Evolutionary conservation across 2,113 vertebrate genomes (phyloP).

Genomic region (Corythornis cristatus): DNA sequence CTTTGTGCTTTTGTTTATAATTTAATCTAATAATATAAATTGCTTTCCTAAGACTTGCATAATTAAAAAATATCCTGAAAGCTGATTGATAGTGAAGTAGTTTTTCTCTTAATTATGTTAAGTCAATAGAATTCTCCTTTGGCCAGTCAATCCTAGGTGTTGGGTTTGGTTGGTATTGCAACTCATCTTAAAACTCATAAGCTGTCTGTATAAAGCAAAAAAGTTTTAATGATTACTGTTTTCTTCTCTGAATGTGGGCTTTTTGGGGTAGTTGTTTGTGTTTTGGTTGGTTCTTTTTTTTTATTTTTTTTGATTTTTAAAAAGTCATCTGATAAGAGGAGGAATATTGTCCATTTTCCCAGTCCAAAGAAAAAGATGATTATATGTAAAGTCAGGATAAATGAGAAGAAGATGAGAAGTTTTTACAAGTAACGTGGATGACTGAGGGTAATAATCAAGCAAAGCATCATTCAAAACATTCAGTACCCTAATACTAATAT

Average conservation of each 20-base stretch:
- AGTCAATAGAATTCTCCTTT: neutral
- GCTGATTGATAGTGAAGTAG: neutral
- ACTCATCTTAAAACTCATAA: neutral
- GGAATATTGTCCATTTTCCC: neutral
- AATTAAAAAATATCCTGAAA: neutral
- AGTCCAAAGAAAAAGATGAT: neutral
- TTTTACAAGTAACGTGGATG: neutral
- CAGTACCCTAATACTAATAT: neutral
- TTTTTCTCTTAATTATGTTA: neutral
- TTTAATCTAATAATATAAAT: neutral
- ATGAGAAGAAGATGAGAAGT: neutral
- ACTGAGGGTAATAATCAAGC: neutral
- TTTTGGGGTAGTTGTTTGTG: neutral
- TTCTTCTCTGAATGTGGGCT: neutral
- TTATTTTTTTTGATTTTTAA: neutral
- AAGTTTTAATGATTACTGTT: neutral
- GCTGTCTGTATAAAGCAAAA: rapidly evolving
- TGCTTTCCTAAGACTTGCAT: neutral
- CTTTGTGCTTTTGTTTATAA: neutral
- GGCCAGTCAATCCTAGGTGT: neutral
- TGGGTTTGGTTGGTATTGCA: neutral
- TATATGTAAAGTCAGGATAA: neutral
- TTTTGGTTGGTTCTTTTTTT: neutral
- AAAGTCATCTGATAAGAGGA: neutral
- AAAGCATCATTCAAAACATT: neutral